Evolutionary conservation across 1,140 invertebrate species (phyloP).

Genomic region (Ips nitidus): DNA sequence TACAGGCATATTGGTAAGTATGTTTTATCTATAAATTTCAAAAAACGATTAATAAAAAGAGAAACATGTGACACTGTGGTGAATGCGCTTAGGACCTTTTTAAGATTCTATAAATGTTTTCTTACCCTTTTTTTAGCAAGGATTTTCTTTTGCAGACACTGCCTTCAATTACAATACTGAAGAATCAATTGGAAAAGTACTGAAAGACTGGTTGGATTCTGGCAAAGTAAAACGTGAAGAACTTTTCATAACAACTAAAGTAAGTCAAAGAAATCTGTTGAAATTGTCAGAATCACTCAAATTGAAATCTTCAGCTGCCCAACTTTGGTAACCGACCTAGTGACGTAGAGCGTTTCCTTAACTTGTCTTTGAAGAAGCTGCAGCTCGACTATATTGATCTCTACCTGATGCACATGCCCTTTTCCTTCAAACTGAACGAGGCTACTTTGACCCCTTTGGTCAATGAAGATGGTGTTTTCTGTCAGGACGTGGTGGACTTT

Average conservation of each 20-base stretch:
- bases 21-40: not conserved
- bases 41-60: not conserved
- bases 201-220: slow-evolving; percentile 60
- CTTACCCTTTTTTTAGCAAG: too few relatives aligned
- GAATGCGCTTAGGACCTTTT: too few relatives aligned
- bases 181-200: slow-evolving; percentile 60
- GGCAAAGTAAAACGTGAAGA: slow-evolving; percentile 62
- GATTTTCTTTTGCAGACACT: slow-evolving; percentile 55
- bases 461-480: slow-evolving; percentile 51
- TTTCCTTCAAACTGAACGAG: slow-evolving; percentile 55
- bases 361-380: slow-evolving; percentile 60
- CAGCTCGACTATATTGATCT: slow-evolving; percentile 69
- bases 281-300: slow-evolving; percentile 34
- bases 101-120: too few relatives aligned
- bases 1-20: slow-evolving; percentile 60
- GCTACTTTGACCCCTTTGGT: slow-evolving; percentile 47
- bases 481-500: slow-evolving; percentile 51
- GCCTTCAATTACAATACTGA: slow-evolving; percentile 68
- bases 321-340: slow-evolving; percentile 58
- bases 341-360: slow-evolving; percentile 62
- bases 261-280: slow-evolving; percentile 42
- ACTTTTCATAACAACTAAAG: slow-evolving; percentile 68
- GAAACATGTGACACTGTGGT: too few relatives aligned
- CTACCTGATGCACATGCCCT: slow-evolving; percentile 71
- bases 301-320: slow-evolving; percentile 54